These are phyloP conservation scores for Brachionus koreanus DNA, from an alignment of 1,140 invertebrate species.

Conservation along the genomic window DNA sequence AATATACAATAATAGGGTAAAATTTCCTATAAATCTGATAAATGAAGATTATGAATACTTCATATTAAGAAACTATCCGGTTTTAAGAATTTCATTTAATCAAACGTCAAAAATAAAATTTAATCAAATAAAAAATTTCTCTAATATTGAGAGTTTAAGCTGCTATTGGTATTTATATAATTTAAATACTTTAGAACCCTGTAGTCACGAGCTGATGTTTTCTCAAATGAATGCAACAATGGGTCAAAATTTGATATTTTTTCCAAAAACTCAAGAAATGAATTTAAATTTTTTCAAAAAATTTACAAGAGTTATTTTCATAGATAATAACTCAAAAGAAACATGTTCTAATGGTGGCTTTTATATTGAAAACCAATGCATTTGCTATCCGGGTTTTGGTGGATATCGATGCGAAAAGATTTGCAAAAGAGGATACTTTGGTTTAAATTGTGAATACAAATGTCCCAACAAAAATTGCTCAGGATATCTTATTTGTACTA, in stretches of 20 bases:
- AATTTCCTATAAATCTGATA: constrained; percentile 12
- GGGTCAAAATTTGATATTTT: background rate
- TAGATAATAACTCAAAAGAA: background rate
- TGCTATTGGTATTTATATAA: constrained; percentile 24
- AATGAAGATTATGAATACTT: constrained; percentile 1
- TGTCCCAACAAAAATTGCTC: background rate
- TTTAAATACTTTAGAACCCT: background rate
- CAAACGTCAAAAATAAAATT: background rate
- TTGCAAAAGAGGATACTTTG: background rate
- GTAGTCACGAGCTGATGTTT: background rate
- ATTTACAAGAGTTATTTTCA: background rate
- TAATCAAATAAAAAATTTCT: background rate
- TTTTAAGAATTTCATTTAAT: background rate
- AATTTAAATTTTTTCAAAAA: constrained; percentile 34
- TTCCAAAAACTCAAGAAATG: constrained; percentile 7
- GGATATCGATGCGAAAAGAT: background rate
- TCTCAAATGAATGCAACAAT: background rate
- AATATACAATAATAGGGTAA: background rate
- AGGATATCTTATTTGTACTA: background rate
- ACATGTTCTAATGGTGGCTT: background rate
- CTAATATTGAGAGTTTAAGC: background rate
- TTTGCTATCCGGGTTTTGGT: constrained; percentile 5
- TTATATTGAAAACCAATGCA: background rate
- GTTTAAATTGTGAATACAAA: background rate
- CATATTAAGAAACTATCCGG: background rate